Conservation (phyloP, 1,140 invertebrate species). For the Caenorhabditis brenneri region DNA sequence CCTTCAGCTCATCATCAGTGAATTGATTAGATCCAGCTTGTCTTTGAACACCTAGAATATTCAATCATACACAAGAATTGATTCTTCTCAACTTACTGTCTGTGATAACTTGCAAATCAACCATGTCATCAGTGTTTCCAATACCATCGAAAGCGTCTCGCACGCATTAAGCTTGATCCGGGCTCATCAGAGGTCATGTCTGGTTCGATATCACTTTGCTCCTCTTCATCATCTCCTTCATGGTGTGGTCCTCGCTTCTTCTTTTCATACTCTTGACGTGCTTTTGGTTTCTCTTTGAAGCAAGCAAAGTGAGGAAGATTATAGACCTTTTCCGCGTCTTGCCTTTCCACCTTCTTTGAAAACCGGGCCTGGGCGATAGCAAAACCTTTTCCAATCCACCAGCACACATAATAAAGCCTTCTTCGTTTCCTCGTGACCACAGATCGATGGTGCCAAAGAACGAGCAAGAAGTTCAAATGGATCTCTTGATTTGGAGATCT, state of each 20-base stretch:
- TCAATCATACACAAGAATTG: background rate
- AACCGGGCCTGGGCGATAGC: constrained; percentile 96
- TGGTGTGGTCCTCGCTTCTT: constrained; percentile 43
- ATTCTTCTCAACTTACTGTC: constrained; percentile 1
- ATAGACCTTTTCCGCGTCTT: constrained; percentile 88
- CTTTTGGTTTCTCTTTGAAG: constrained; percentile 81
- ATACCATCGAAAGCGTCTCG: constrained; percentile 65
- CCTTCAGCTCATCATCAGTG: constrained; percentile 62
- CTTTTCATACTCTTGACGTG: constrained; percentile 52
- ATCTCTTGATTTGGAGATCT: constrained; percentile 73
- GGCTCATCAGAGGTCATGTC: constrained; percentile 29
- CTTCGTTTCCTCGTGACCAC: constrained; percentile 95
- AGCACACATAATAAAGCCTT: constrained; percentile 93
- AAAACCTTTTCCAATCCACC: constrained; percentile 94
- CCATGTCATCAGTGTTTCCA: constrained; percentile 55
- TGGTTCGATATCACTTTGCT: constrained; percentile 53
- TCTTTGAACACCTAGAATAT: constrained; percentile 55
- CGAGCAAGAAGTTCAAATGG: constrained; percentile 84
- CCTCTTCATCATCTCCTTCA: constrained; percentile 55
- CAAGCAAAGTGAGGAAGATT: constrained; percentile 95
- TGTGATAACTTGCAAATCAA: constrained; percentile 49
- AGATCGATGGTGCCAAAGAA: constrained; percentile 95
- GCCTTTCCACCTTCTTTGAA: constrained; percentile 80
- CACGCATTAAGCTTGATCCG: constrained; percentile 47
- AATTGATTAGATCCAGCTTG: constrained; percentile 60